Evolutionary conservation across 2,888 invertebrate species (phyloP).

Genomic region (Nymphalis c-album): DNA sequence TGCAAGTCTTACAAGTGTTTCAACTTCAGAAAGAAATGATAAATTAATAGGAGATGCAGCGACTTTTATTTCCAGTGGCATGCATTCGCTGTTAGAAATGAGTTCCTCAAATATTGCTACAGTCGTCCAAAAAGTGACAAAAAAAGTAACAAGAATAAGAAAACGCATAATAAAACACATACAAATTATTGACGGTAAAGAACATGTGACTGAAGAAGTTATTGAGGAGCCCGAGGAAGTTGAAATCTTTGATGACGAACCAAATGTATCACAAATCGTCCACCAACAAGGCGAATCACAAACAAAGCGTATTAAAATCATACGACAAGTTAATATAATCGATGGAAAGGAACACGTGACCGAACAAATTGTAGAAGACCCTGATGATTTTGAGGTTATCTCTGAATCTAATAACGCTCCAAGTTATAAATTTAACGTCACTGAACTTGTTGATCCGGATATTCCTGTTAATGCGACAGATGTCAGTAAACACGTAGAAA

Average conservation of each 20-base stretch:
- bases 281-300: constrained; percentile 54
- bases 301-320: constrained; percentile 79
- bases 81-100: constrained; percentile 39
- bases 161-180: constrained; percentile 75
- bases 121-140: constrained; percentile 88
- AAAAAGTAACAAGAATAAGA: constrained; percentile 85
- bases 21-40: constrained; percentile 1
- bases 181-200: constrained; percentile 89
- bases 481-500: not conserved
- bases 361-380: constrained; percentile 86
- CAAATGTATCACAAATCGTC: constrained; percentile 16
- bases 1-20: not conserved
- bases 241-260: constrained; percentile 84
- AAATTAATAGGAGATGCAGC: not conserved
- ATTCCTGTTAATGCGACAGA: not conserved
- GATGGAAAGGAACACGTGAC: constrained; percentile 63
- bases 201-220: constrained; percentile 90
- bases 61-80: constrained; percentile 11
- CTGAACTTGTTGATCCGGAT: not conserved
- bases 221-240: constrained; percentile 91
- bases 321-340: constrained; percentile 84
- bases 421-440: not conserved
- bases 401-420: not conserved
- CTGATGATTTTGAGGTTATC: constrained; percentile 57
- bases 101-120: constrained; percentile 74